Conservation (phyloP, 2,113 vertebrate species). For the Perognathus longimembris region DNA sequence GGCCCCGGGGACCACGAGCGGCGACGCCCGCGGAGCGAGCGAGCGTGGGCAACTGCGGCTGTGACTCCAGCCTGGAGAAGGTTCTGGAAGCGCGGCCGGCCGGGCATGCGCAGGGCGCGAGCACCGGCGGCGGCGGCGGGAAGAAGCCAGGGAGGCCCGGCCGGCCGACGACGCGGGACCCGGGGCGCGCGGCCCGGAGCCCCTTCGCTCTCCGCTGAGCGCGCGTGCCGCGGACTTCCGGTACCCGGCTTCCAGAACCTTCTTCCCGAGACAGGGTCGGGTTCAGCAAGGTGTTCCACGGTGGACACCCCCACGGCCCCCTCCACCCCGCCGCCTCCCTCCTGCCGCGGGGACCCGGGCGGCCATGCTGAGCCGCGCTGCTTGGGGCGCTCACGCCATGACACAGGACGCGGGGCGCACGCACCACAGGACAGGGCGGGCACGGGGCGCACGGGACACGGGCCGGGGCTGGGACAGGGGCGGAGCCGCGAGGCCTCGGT, state of each 20-base stretch:
- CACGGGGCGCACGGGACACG: too few species aligned
- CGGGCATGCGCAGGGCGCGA: constrained; percentile 28
- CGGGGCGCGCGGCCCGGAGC: background rate
- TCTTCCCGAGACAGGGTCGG: background rate
- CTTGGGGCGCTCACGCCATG: too few species aligned
- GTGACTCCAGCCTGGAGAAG: background rate
- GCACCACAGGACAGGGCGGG: too few species aligned
- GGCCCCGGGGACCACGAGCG: background rate
- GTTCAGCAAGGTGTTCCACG: too few species aligned
- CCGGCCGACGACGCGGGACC: accelerated
- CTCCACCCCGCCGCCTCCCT: too few species aligned
- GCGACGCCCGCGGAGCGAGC: accelerated
- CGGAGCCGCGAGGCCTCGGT: too few species aligned
- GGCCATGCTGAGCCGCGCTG: too few species aligned
- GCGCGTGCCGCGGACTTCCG: background rate
- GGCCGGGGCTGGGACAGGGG: too few species aligned
- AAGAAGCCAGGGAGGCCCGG: background rate
- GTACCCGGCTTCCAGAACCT: background rate
- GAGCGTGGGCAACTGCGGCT: background rate
- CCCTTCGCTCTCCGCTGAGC: accelerated
- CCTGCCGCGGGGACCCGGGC: too few species aligned
- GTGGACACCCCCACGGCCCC: too few species aligned
- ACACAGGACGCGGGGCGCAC: too few species aligned
- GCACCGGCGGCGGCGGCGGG: accelerated
- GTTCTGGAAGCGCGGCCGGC: constrained; percentile 57